Evolutionary conservation across 1,140 invertebrate species (phyloP), one percentile per base, ranked within the genome.

Genomic region (Carposina sasakii): DNA sequence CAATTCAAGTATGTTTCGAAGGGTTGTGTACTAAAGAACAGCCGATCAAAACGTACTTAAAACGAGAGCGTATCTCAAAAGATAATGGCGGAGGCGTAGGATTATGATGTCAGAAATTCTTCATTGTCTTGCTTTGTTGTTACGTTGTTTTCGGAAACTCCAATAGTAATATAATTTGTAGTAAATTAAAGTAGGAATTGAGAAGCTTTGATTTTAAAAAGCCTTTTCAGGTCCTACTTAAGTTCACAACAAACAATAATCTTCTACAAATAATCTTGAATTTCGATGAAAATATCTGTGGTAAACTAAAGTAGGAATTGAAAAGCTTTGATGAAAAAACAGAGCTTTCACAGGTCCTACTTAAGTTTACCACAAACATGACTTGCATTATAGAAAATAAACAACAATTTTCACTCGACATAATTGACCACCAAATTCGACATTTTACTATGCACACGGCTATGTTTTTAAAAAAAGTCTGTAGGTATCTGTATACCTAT

Each of bases 21-120:
- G 40, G 49, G 56, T 59, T 75, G 60, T 23, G 16, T 2, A 26
- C 30, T 21, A 28, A 1, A 15, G 13, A 62, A 63, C 57, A 73
- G 68, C 61, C 66, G 54, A 48, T 62, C 64, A 54, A 56, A 72
- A 64, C 60, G 64, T 72, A 72, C 72, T 72, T 75, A 73, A 69
- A 62, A 50, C 48, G 57, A 67, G n/a, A n/a, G n/a, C n/a, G n/a
- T n/a, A n/a, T n/a, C n/a, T n/a, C n/a, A n/a, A n/a, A n/a, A n/a
- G n/a, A n/a, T n/a, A n/a, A n/a, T n/a, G n/a, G n/a, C n/a, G n/a
- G n/a, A n/a, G n/a, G n/a, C n/a, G n/a, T n/a, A n/a, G n/a, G n/a
- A n/a, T n/a, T n/a, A n/a, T n/a, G n/a, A n/a, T n/a, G n/a, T n/a
- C n/a, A n/a, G n/a, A n/a, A n/a, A n/a, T n/a, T n/a, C n/a, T n/a